phyloP scores from a whole-genome alignment of 2,113 vertebrate genomes.

The Bungarus multicinctus region DNA sequence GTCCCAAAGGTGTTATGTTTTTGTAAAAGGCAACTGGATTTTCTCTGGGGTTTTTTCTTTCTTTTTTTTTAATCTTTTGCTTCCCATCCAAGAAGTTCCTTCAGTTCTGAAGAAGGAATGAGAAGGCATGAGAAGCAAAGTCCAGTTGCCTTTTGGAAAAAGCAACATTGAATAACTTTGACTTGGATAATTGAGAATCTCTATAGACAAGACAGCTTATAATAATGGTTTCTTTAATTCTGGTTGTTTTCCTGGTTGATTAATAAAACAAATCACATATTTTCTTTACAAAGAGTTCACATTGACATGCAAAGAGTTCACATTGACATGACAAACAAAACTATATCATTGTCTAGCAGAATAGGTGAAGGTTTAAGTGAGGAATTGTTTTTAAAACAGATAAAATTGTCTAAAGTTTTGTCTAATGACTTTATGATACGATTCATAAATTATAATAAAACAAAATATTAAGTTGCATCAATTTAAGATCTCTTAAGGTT shows the following conservation, averaged over 20 bases:
- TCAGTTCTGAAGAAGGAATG: neutral
- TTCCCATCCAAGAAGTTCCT: neutral
- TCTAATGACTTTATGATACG: neutral
- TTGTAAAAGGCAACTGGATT: neutral
- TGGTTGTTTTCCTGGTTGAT: neutral
- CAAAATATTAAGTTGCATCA: neutral
- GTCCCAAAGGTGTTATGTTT: neutral
- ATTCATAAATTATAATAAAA: neutral
- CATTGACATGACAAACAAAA: neutral
- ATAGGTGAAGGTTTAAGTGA: neutral
- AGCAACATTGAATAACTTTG: neutral
- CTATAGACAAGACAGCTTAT: neutral
- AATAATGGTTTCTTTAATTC: neutral
- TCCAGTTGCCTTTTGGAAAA: neutral
- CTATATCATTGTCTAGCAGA: neutral
- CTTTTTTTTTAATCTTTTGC: too few relatives aligned
- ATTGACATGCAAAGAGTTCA: neutral
- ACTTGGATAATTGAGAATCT: neutral
- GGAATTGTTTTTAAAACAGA: neutral
- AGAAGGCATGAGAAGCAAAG: neutral
- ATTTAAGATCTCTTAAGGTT: neutral
- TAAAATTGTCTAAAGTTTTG: neutral
- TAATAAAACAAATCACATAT: neutral
- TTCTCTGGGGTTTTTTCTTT: neutral
- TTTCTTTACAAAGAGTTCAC: neutral